Conservation (phyloP, 1,140 invertebrate genomes). For the Papilio helenus region DNA sequence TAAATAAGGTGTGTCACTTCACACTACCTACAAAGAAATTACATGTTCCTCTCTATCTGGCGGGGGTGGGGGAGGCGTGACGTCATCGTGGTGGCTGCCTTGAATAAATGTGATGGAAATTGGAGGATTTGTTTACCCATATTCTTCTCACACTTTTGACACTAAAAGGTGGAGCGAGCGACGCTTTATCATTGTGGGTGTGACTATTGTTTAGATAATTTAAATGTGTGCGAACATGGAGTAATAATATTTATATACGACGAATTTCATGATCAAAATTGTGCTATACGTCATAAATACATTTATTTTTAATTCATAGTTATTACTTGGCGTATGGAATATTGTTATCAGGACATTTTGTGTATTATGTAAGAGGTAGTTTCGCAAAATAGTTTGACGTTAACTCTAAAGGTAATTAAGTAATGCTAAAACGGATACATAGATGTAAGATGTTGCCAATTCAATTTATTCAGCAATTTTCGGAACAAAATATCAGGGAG, state of each 20-base stretch:
- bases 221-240: slow-evolving; percentile 37
- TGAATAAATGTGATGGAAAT: slow-evolving; percentile 82
- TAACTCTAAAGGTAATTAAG: background rate
- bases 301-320: too few relatives aligned
- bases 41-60: slow-evolving; percentile 67
- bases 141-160: slow-evolving; percentile 80
- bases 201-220: slow-evolving; percentile 49
- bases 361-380: too few relatives aligned
- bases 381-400: background rate
- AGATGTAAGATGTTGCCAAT: slow-evolving; percentile 46
- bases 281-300: too few relatives aligned
- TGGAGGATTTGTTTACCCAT: slow-evolving; percentile 82
- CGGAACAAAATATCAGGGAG: slow-evolving; percentile 68
- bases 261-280: background rate
- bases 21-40: slow-evolving; percentile 80
- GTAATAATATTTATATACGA: background rate
- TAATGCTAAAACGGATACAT: background rate
- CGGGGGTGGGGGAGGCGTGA: slow-evolving; percentile 58
- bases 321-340: too few relatives aligned
- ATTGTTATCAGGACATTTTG: too few relatives aligned
- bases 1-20: slow-evolving; percentile 76
- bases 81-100: slow-evolving; percentile 73
- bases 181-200: slow-evolving; percentile 47
- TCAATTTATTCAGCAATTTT: slow-evolving; percentile 72
- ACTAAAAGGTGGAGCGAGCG: slow-evolving; percentile 68